Evolutionary conservation across 2,113 vertebrate species (phyloP).

Genomic region (Nothocercus nigrocapillus): DNA sequence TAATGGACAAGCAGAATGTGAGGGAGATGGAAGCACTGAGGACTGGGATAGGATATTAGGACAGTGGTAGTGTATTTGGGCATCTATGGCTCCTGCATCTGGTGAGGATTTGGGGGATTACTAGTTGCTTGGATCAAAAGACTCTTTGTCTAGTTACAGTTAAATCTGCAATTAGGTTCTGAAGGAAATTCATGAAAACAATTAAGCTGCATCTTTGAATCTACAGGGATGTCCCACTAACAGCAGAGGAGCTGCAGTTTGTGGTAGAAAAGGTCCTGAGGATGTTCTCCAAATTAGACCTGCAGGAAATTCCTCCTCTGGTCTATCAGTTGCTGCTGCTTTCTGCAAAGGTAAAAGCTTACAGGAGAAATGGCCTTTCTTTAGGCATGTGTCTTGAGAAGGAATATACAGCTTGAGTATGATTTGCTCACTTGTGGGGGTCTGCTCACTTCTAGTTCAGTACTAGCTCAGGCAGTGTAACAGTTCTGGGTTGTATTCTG

Average conservation of each 20-base stretch:
- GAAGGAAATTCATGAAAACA: not conserved
- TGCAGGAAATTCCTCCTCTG: slow-evolving; percentile 95
- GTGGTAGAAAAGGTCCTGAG: slow-evolving; percentile 89
- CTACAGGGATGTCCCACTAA: slow-evolving; percentile 89
- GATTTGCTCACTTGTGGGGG: not conserved
- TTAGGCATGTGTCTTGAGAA: not conserved
- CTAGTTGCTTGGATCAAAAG: not conserved
- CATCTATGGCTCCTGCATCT: not conserved
- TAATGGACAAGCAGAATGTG: not conserved
- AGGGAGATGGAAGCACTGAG: not conserved
- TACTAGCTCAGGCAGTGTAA: not conserved
- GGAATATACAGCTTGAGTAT: not conserved
- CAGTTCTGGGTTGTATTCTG: not conserved
- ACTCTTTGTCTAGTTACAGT: not conserved
- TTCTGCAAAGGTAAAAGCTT: slow-evolving; percentile 86
- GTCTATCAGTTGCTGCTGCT: slow-evolving; percentile 95
- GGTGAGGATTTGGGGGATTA: not conserved
- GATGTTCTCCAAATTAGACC: slow-evolving; percentile 89
- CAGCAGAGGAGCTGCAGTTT: slow-evolving; percentile 89
- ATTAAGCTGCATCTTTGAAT: not conserved
- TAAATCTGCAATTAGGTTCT: not conserved
- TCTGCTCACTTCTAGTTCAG: not conserved
- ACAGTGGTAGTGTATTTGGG: not conserved
- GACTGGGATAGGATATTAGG: not conserved
- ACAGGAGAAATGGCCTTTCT: rapidly evolving